phyloP scores from a whole-genome alignment of 2,113 vertebrate genomes.

The Acrocephalus arundinaceus region DNA sequence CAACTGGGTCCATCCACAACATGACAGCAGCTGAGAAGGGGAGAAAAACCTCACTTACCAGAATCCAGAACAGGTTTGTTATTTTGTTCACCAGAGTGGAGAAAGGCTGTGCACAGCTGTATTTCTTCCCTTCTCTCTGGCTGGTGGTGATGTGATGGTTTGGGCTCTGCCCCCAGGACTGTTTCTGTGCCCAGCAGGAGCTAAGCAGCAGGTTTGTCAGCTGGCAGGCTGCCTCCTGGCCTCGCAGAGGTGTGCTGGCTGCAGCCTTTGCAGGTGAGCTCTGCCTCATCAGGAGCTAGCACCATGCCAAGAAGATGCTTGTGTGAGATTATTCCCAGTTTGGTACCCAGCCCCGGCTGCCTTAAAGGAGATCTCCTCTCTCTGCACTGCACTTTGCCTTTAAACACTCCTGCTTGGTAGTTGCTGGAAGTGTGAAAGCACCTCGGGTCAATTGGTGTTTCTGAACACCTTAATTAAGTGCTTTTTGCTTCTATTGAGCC shows the following conservation, averaged over 20 bases:
- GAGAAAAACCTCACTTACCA: not conserved
- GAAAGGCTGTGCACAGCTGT: fast-evolving
- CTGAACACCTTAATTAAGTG: constrained; percentile 35
- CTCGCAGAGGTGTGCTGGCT: not conserved
- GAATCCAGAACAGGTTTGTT: not conserved
- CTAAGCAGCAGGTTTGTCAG: not conserved
- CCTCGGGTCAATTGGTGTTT: not conserved
- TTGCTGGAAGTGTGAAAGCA: not conserved
- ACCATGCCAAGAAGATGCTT: not conserved
- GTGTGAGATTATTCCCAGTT: not conserved
- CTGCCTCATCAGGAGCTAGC: not conserved
- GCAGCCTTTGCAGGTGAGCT: constrained; percentile 16
- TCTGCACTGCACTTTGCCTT: not conserved
- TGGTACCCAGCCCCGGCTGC: not conserved
- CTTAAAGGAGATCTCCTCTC: not conserved
- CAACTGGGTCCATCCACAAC: fast-evolving
- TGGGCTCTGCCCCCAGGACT: not conserved
- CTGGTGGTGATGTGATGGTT: not conserved
- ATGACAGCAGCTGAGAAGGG: fast-evolving
- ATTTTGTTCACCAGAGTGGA: not conserved
- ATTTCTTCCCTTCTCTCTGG: not conserved
- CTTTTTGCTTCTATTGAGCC: constrained; percentile 1
- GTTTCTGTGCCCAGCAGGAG: not conserved
- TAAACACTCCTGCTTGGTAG: not conserved
- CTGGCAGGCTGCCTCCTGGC: not conserved